Conservation (phyloP, 2,888 invertebrate genomes). For the Barypeithes pellucidus region DNA sequence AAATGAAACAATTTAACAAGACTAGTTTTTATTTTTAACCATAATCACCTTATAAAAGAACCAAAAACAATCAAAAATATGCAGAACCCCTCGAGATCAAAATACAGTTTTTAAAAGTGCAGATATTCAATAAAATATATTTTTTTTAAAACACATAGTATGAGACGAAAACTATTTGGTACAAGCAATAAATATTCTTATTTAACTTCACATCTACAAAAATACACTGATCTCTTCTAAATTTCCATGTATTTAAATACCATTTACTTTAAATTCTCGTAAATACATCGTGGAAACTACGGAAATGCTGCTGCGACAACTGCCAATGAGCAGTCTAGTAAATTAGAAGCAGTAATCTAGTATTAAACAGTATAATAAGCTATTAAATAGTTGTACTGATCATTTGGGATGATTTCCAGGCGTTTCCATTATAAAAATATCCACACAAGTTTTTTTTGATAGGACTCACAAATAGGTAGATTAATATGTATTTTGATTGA, state of each 20-base stretch:
- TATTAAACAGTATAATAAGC: no score
- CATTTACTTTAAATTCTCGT: conserved; percentile 35
- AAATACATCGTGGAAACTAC: no score
- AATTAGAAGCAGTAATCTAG: no score
- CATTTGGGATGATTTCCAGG: no score
- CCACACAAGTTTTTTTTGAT: no score
- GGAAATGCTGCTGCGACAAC: no score
- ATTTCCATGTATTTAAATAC: conserved; percentile 45
- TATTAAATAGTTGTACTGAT: no score
- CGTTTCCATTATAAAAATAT: no score
- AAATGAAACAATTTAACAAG: conserved; percentile 60
- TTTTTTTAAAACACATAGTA: conserved; percentile 8
- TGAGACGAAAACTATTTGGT: no score
- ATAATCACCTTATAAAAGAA: conserved; percentile 57
- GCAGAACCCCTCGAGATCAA: conserved; percentile 24
- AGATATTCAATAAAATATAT: conserved; percentile 14
- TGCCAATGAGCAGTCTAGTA: no score
- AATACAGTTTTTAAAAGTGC: conserved; percentile 16
- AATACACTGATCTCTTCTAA: conserved; percentile 65
- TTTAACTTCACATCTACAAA: conserved; percentile 65
- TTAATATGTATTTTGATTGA: no score
- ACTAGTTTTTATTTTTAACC: conserved; percentile 65
- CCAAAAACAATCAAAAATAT: conserved; percentile 11
- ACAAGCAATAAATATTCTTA: conserved; percentile 23
- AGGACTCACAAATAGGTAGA: no score